Conservation (phyloP, 2,888 invertebrate species). For the Pomacea canaliculata region DNA sequence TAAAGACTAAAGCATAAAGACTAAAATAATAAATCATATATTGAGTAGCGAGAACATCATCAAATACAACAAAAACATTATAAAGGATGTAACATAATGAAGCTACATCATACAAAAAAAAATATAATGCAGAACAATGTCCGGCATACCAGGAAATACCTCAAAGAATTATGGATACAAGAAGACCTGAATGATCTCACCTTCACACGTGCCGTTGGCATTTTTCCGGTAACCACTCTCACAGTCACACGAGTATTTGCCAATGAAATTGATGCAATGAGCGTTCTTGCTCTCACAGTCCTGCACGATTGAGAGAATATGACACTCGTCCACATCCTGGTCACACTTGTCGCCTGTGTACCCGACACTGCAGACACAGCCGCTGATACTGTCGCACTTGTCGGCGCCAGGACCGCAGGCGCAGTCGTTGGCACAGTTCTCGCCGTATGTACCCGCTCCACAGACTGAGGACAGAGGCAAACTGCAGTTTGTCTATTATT, state of each 20-base stretch:
- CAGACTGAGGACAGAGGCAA: conserved; percentile 25
- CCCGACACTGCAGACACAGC: conserved; percentile 31
- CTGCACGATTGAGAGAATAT: neutral
- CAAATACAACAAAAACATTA: too few relatives aligned
- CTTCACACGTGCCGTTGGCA: conserved; percentile 1
- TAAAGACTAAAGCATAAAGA: too few relatives aligned
- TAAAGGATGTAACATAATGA: too few relatives aligned
- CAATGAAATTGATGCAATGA: conserved; percentile 5
- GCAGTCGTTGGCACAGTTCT: conserved; percentile 27
- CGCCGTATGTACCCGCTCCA: conserved; percentile 30
- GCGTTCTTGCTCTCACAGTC: conserved; percentile 5
- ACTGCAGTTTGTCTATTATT: neutral
- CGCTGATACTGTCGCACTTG: conserved; percentile 19
- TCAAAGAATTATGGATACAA: too few relatives aligned
- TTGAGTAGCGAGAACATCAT: too few relatives aligned
- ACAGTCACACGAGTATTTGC: conserved; percentile 8
- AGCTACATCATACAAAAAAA: too few relatives aligned
- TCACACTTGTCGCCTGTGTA: conserved; percentile 19
- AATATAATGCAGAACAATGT: too few relatives aligned
- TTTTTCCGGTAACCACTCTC: neutral
- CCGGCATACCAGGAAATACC: too few relatives aligned
- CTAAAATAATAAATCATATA: too few relatives aligned
- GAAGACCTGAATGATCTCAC: neutral
- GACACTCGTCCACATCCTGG: conserved; percentile 15
- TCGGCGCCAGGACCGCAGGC: conserved; percentile 26